Evolutionary conservation across 1,140 invertebrate species (phyloP).

Genomic region (Brevipalpus yothersi): DNA sequence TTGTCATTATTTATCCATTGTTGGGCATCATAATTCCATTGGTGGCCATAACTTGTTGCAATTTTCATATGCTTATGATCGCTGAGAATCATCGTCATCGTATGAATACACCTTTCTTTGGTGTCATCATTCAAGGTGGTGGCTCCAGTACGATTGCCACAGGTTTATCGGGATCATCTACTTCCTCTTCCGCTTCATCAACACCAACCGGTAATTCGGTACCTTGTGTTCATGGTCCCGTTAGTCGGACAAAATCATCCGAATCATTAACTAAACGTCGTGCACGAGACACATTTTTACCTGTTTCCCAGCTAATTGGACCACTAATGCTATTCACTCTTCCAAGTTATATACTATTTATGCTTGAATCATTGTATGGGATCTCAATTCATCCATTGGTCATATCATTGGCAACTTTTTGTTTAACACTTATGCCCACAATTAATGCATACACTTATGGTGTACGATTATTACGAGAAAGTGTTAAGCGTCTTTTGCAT

Average conservation of each 20-base stretch:
- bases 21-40: conserved; percentile 38
- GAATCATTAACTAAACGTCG: not conserved
- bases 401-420: conserved; percentile 30
- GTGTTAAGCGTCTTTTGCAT: conserved; percentile 48
- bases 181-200: not conserved
- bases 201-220: not conserved
- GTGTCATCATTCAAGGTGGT: conserved; percentile 31
- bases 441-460: conserved; percentile 50
- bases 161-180: not conserved
- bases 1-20: conserved; percentile 34
- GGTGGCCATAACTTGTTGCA: conserved; percentile 39
- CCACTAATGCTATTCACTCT: conserved; percentile 41
- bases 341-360: conserved; percentile 40
- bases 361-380: conserved; percentile 31
- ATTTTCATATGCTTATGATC: conserved; percentile 38
- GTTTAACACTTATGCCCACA: conserved; percentile 38
- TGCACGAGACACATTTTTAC: conserved; percentile 33
- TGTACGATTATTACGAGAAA: conserved; percentile 33
- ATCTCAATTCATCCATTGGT: conserved; percentile 17
- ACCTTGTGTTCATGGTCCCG: not conserved
- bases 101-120: conserved; percentile 56
- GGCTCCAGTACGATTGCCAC: not conserved
- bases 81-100: conserved; percentile 51
- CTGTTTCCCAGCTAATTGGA: conserved; percentile 40
- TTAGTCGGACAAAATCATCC: not conserved